Evolutionary conservation across 2,888 invertebrate species (phyloP).

Genomic region (Elmis aenea): DNA sequence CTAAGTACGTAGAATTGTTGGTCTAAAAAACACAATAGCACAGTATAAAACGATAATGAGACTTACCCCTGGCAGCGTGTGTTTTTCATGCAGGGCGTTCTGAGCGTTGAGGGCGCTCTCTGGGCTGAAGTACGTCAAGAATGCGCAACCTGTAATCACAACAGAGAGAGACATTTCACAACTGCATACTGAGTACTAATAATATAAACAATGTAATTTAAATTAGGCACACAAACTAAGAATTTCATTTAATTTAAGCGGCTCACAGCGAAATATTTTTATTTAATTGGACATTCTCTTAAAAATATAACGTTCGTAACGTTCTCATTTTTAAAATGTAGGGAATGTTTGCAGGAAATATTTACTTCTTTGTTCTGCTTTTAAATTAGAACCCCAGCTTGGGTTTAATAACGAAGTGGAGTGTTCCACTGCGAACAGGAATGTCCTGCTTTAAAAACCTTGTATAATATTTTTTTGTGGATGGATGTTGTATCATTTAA

Average conservation of each 20-base stretch:
- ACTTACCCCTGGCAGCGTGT: constrained; percentile 98
- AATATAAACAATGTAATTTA: constrained; percentile 23
- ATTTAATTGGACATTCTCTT: constrained; percentile 22
- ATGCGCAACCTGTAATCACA: constrained; percentile 85
- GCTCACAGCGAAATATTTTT: constrained; percentile 22
- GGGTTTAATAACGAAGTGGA: constrained; percentile 13
- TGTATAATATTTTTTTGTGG: too few species aligned
- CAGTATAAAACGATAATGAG: constrained; percentile 15
- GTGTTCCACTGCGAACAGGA: too few species aligned
- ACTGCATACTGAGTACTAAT: constrained; percentile 19
- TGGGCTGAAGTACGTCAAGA: constrained; percentile 95
- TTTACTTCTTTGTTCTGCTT: constrained; percentile 18
- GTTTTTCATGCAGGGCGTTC: constrained; percentile 93
- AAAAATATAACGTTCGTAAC: constrained; percentile 18
- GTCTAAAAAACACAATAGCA: too few species aligned
- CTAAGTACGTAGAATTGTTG: too few species aligned
- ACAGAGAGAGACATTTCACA: constrained; percentile 29
- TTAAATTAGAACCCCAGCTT: constrained; percentile 10
- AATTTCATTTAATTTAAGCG: constrained; percentile 26
- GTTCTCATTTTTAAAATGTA: constrained; percentile 14
- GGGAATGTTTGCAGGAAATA: constrained; percentile 18
- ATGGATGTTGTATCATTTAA: too few species aligned
- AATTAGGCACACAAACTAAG: constrained; percentile 19
- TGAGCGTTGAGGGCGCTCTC: constrained; percentile 93
- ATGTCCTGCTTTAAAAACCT: too few species aligned